Conservation (phyloP, 1,140 invertebrate genomes). For the Drosophila murphyi region DNA sequence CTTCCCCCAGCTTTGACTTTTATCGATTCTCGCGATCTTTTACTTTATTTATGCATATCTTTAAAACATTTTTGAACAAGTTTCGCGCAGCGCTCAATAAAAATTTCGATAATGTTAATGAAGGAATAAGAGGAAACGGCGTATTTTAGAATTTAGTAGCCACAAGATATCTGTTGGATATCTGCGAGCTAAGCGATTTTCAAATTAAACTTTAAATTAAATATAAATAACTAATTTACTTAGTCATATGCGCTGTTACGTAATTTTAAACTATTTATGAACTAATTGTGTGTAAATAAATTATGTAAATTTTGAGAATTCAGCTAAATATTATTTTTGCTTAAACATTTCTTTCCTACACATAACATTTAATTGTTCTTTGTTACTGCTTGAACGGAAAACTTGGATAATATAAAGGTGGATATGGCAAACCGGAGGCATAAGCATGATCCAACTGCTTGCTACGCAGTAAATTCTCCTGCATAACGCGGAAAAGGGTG, state of each 20-base stretch:
- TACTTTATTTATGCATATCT: conserved; percentile 36
- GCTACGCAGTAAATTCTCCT: conserved; percentile 42
- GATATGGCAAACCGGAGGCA: conserved; percentile 43
- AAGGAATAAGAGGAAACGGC: conserved; percentile 16
- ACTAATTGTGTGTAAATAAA: conserved; percentile 80
- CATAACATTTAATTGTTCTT: background rate
- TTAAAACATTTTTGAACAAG: conserved; percentile 26
- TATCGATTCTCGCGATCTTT: conserved; percentile 12
- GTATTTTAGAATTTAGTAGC: conserved; percentile 65
- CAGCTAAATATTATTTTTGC: background rate
- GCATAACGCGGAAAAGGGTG: conserved; percentile 65
- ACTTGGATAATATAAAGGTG: conserved; percentile 53
- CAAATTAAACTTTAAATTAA: conserved; percentile 54
- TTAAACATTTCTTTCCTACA: background rate
- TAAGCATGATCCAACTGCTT: conserved; percentile 47
- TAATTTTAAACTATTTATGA: conserved; percentile 83
- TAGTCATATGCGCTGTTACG: conserved; percentile 83
- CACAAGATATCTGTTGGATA: conserved; percentile 33
- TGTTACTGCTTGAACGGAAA: conserved; percentile 45
- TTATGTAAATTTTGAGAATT: conserved; percentile 71
- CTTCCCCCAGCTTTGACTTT: conserved; percentile 10
- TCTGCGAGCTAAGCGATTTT: conserved; percentile 50
- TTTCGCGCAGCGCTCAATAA: conserved; percentile 15
- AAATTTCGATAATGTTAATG: conserved; percentile 13
- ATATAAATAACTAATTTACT: conserved; percentile 64